phyloP scores from a whole-genome alignment of 2,113 vertebrate species.

The Leptobrachium ailaonicum region DNA sequence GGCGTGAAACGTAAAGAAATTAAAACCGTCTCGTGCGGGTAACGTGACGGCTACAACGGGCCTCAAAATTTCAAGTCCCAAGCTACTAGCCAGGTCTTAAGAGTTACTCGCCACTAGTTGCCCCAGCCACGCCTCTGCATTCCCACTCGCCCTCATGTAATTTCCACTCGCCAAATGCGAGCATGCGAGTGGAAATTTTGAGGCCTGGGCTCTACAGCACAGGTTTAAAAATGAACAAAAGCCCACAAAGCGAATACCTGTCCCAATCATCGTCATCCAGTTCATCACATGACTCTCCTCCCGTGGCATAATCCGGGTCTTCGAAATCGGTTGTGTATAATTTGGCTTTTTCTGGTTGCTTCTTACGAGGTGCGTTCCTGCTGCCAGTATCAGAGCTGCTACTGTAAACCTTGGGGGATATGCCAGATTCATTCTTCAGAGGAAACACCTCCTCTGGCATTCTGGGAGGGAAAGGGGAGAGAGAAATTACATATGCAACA shows the following conservation, averaged over 20 bases:
- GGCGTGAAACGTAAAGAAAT: no score
- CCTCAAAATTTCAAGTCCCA: no score
- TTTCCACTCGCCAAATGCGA: no score
- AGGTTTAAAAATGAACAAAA: no score
- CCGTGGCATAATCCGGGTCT: constrained; percentile 76
- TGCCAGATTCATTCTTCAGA: constrained; percentile 52
- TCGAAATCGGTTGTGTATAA: constrained; percentile 66
- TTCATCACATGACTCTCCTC: constrained; percentile 81
- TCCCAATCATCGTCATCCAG: constrained; percentile 78
- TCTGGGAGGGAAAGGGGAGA: constrained; percentile 42
- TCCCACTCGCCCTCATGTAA: no score
- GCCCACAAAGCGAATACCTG: constrained; percentile 56
- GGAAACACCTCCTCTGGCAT: constrained; percentile 53
- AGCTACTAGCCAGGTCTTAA: no score
- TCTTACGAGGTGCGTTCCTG: constrained; percentile 58
- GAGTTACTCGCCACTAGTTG: no score
- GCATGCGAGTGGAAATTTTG: no score
- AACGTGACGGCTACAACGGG: no score
- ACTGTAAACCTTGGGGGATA: constrained; percentile 47
- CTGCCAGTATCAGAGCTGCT: constrained; percentile 70
- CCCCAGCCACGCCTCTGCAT: no score
- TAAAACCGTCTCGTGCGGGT: no score
- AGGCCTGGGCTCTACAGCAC: no score
- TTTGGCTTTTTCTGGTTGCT: constrained; percentile 53
- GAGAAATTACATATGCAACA: background rate